Evolutionary conservation across 2,113 vertebrate species (phyloP), one percentile per base, ranked within the genome.

Genomic region (Nanorana parkeri): DNA sequence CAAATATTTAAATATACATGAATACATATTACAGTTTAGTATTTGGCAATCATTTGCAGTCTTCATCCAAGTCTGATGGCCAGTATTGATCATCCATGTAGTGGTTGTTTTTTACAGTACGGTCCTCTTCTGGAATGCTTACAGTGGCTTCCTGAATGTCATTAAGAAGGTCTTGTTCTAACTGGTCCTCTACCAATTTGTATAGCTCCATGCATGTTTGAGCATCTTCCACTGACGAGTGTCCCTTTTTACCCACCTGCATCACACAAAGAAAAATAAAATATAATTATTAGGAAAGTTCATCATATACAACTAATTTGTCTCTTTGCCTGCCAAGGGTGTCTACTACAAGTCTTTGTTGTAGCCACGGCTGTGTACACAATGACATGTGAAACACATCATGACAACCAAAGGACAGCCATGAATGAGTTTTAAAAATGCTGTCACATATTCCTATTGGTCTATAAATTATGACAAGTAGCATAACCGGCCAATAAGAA

Each of bases 81-180:
- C 97, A 99, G 90, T 97, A 98, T 86, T 87, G 91, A 85, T 99
- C 98, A 8, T 96, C 92, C 97, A 99, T 93, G 89, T 95, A 99
- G 84, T 95, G 93, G 32, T 68, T 88, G 55, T 87, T 83, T 77
- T 94, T 92, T 0, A 87, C 41, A 16, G 67, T 29, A 0, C 88
- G 86, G 77, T 91, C 90, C 15, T 52, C 17, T 0, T 88, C 86
- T 29, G 86, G 0, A 0, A 23, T 73, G 23, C 87, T 88, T 1
- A 88, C 81, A 0, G 86, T 47, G 0, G n/a, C 55, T 0, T 55
- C 26, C 0, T 80, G 63, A 52, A 86, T 73, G 3, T 28, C 84
- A 16, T 1, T 24, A 72, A 91, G 89, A 76, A 93, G 58, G 28
- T 92, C 86, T 20, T 77, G 84, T 68, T 99, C 98, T 96, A 97